phyloP scores from a whole-genome alignment of 2,888 invertebrate species.

The Acrocera orbiculus region DNA sequence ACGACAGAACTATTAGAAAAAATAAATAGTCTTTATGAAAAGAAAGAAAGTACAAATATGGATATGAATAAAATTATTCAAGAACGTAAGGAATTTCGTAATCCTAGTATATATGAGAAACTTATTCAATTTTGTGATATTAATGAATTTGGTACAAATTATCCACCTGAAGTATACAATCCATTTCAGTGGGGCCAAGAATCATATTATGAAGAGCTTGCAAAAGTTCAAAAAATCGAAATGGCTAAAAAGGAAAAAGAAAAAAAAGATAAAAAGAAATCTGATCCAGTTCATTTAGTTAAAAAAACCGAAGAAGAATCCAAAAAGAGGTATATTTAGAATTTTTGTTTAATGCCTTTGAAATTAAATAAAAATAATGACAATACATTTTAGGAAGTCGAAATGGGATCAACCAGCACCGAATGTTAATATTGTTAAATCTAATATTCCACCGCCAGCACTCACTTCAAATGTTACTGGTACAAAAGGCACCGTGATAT shows the following conservation, averaged over 20 bases:
- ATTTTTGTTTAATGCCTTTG: not conserved
- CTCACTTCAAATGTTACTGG: conserved; percentile 69
- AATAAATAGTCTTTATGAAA: conserved; percentile 56
- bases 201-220: conserved; percentile 84
- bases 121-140: conserved; percentile 86
- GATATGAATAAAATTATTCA: conserved; percentile 86
- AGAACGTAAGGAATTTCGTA: conserved; percentile 80
- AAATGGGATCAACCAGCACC: conserved; percentile 79
- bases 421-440: conserved; percentile 30
- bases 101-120: conserved; percentile 96
- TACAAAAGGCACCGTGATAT: conserved; percentile 81
- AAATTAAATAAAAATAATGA: too few relatives aligned
- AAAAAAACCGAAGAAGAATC: conserved; percentile 51
- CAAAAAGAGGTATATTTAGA: conserved; percentile 41
- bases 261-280: conserved; percentile 50
- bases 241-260: conserved; percentile 88
- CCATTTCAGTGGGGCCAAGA: conserved; percentile 80
- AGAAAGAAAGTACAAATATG: conserved; percentile 58
- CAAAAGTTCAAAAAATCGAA: conserved; percentile 73
- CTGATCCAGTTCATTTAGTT: conserved; percentile 60
- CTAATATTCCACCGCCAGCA: conserved; percentile 52
- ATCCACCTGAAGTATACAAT: conserved; percentile 84
- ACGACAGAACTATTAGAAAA: conserved; percentile 66
- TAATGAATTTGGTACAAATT: conserved; percentile 93
- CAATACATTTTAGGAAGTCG: conserved; percentile 50